Conservation (phyloP, 2,797 vertebrate genomes). For the Parambassis ranga region DNA sequence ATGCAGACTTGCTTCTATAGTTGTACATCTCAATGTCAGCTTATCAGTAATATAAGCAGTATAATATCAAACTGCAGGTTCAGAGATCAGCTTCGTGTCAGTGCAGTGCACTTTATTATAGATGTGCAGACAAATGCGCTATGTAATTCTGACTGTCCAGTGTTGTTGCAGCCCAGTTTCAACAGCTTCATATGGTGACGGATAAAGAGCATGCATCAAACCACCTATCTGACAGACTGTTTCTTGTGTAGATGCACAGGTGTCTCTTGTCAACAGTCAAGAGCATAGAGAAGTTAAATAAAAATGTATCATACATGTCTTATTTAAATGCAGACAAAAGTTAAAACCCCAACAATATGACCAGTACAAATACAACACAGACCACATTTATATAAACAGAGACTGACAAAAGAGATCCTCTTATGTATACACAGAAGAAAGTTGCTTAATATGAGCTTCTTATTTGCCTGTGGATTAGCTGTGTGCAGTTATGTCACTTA, state of each 20-base stretch:
- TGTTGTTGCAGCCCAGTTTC: background rate
- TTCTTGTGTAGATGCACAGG: background rate
- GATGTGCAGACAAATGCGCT: background rate
- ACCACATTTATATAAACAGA: background rate
- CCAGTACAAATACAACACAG: background rate
- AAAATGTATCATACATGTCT: too few relatives aligned
- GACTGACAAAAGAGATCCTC: background rate
- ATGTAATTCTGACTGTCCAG: background rate
- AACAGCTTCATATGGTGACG: background rate
- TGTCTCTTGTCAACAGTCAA: too few relatives aligned
- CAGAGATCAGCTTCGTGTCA: background rate
- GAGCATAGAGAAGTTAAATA: too few relatives aligned
- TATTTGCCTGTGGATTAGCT: background rate
- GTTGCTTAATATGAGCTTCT: background rate
- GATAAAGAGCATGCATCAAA: constrained; percentile 4
- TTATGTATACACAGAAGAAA: background rate
- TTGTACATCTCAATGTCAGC: background rate
- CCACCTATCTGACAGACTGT: background rate
- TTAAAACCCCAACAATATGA: background rate
- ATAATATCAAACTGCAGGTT: too few relatives aligned
- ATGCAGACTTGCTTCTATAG: background rate
- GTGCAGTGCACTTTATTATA: background rate
- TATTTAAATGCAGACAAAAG: background rate
- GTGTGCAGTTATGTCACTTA: background rate
- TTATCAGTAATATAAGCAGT: too few relatives aligned